Percentiles rank a stretch among this genome's conserved stretches.
Evolutionary conservation across 2,113 vertebrate genomes (phyloP).

Genomic region (Odocoileus virginianus): DNA sequence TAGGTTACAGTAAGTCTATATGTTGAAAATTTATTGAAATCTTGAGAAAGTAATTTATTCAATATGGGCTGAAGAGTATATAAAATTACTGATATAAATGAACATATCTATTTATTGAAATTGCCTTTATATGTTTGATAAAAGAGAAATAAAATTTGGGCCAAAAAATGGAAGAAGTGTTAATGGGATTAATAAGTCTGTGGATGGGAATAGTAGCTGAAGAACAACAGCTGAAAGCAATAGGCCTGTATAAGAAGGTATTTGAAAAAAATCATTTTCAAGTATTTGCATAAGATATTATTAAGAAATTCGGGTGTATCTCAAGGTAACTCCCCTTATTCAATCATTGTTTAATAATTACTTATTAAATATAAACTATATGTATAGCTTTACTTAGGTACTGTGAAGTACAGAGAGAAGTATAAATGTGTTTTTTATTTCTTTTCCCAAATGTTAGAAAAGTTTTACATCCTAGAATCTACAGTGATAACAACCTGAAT

Average conservation of each 20-base stretch:
- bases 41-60: neutral
- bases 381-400: neutral
- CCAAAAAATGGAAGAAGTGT: neutral
- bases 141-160: neutral
- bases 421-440: neutral
- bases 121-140: conserved; percentile 3
- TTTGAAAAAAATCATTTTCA: neutral
- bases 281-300: neutral
- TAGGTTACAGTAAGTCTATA: neutral
- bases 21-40: conserved; percentile 19
- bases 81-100: conserved; percentile 21
- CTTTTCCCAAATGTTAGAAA: neutral
- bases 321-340: neutral
- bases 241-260: neutral
- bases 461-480: neutral
- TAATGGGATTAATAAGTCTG: conserved; percentile 5
- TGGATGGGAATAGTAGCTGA: neutral
- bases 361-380: neutral
- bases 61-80: neutral
- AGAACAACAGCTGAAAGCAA: neutral
- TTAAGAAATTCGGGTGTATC: neutral
- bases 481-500: neutral
- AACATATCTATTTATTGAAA: neutral
- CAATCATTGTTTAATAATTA: neutral
- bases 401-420: neutral